A percentile compares a stretch with the other conserved stretches of the same genome.
Evolutionary conservation across 2,888 invertebrate species (phyloP).

Genomic region (Meiosimyza platycephala): DNA sequence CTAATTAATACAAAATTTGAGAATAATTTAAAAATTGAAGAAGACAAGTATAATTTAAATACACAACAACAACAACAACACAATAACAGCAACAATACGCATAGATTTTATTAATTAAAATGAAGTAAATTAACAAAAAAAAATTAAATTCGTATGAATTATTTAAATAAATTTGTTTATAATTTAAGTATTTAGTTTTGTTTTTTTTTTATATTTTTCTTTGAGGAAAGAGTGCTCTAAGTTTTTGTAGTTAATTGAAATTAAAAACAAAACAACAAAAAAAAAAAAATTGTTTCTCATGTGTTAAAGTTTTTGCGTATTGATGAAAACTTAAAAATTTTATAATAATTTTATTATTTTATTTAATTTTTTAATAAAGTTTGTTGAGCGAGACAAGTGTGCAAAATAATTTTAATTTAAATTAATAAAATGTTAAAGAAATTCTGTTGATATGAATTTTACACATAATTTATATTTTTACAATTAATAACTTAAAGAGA

Average conservation of each 20-base stretch:
- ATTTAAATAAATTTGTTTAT: background rate
- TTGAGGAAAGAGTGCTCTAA: background rate
- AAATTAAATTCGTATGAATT: background rate
- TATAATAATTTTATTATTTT: too few relatives aligned
- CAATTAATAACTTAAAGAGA: constrained; percentile 53
- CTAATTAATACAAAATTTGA: constrained; percentile 29
- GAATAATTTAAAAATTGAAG: constrained; percentile 41
- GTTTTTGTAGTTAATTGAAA: too few relatives aligned
- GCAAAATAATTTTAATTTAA: constrained; percentile 37
- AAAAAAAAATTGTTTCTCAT: too few relatives aligned
- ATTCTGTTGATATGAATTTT: constrained; percentile 62
- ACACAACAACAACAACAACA: constrained; percentile 26
- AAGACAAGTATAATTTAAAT: constrained; percentile 38
- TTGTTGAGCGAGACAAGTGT: constrained; percentile 39
- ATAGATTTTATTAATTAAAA: constrained; percentile 38
- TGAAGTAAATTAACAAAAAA: background rate
- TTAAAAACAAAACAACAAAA: too few relatives aligned
- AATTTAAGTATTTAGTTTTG: background rate
- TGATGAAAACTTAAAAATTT: too few relatives aligned
- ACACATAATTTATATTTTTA: constrained; percentile 58
- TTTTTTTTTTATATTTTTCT: background rate
- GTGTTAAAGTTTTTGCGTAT: too few relatives aligned
- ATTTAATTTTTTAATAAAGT: background rate
- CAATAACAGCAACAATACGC: constrained; percentile 32
- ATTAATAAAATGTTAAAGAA: constrained; percentile 39